These are phyloP conservation scores for Agrochola circellaris DNA, from an alignment of 2,888 invertebrate genomes.

Conservation along the genomic window DNA sequence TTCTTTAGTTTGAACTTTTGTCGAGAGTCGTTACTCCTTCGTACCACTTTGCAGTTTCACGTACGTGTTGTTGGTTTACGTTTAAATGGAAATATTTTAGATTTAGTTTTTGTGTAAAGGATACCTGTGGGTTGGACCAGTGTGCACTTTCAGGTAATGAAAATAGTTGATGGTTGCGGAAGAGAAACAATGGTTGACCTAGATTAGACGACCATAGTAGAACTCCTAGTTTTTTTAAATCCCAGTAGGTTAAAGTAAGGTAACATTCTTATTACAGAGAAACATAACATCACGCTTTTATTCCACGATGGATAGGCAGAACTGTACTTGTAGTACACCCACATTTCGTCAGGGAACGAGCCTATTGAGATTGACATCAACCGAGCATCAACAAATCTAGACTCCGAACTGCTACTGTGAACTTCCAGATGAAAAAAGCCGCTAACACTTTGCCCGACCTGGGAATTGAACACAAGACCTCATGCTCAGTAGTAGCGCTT, in stretches of 20 bases:
- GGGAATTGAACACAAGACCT: not conserved
- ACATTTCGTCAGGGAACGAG: not conserved
- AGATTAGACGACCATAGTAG: conserved; percentile 22
- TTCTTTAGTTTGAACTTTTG: conserved; percentile 73
- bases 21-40: conserved; percentile 57
- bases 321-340: not conserved
- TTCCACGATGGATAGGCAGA: not conserved
- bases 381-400: not conserved
- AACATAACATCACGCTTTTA: not conserved
- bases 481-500: not conserved
- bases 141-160: conserved; percentile 50
- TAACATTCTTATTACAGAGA: not conserved
- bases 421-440: not conserved
- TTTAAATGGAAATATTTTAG: conserved; percentile 59
- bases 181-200: conserved; percentile 44
- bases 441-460: not conserved
- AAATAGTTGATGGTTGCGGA: conserved; percentile 48
- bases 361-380: too few species aligned
- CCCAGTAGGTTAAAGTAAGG: too few species aligned
- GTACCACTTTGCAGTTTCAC: conserved; percentile 69
- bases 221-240: conserved; percentile 13
- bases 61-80: conserved; percentile 56
- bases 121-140: conserved; percentile 11
- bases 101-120: conserved; percentile 42
- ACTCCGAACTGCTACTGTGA: not conserved